Evolutionary conservation across 2,888 invertebrate species (phyloP).

Genomic region (Amblyjoppa fuscipennis): DNA sequence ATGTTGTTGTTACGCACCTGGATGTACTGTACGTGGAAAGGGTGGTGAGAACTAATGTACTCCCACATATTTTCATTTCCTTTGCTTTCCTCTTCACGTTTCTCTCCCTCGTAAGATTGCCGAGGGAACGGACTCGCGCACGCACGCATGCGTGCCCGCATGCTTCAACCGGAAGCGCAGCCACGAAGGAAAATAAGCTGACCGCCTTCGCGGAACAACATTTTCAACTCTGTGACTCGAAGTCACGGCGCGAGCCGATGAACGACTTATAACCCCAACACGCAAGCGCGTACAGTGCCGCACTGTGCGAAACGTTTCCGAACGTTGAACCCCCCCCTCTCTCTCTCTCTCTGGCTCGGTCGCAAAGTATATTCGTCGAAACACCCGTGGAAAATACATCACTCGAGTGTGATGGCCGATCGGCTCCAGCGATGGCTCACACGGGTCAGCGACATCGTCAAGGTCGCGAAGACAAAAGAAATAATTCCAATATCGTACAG

Average conservation of each 20-base stretch:
- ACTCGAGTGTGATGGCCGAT: not conserved
- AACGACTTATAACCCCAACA: slow-evolving; percentile 26
- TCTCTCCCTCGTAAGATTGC: slow-evolving; percentile 59
- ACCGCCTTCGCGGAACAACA: slow-evolving; percentile 58
- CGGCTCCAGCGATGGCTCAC: not conserved
- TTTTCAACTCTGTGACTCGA: slow-evolving; percentile 47
- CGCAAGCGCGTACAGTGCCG: not conserved
- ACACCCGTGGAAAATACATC: not conserved
- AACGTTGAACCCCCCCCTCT: slow-evolving; percentile 4
- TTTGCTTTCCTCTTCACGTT: slow-evolving; percentile 37
- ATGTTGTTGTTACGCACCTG: not conserved
- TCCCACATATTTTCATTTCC: slow-evolving; percentile 36
- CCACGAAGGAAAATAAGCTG: slow-evolving; percentile 60
- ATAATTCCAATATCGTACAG: too few relatives aligned
- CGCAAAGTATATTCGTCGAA: not conserved
- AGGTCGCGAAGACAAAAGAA: not conserved
- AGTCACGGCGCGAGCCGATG: slow-evolving; percentile 35
- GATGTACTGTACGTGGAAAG: not conserved
- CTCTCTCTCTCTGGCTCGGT: not conserved
- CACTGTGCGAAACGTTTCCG: slow-evolving; percentile 3
- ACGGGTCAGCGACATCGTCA: not conserved
- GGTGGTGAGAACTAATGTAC: not conserved
- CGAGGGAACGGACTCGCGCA: slow-evolving; percentile 70
- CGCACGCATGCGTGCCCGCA: slow-evolving; percentile 39
- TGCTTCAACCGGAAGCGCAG: slow-evolving; percentile 48